Percentiles rank a stretch among this genome's conserved stretches.
phyloP scores from a whole-genome alignment of 2,888 invertebrate species.

The Ormyrus rosae region DNA sequence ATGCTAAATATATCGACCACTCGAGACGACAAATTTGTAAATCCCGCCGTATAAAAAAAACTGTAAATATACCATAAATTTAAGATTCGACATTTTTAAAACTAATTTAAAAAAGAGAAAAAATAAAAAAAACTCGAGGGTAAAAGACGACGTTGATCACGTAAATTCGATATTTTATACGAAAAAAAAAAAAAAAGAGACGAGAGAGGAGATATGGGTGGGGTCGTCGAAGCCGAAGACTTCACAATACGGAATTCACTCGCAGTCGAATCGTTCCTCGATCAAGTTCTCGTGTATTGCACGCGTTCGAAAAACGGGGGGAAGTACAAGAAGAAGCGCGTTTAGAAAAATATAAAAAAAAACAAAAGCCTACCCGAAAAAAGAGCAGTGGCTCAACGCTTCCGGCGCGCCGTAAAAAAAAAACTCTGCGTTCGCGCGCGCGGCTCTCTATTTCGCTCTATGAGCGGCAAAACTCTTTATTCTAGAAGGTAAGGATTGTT shows the following conservation, averaged over 20 bases:
- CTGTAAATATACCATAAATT: conserved; percentile 49
- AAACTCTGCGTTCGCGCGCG: too few relatives aligned
- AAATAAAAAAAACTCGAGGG: too few relatives aligned
- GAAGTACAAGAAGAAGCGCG: not conserved
- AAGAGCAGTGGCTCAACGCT: conserved; percentile 20
- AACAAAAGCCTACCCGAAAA: conserved; percentile 32
- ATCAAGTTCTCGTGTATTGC: conserved; percentile 35
- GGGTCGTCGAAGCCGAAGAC: conserved; percentile 9
- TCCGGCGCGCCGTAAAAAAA: conserved; percentile 1
- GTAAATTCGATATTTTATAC: conserved; percentile 56
- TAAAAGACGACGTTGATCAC: conserved; percentile 6
- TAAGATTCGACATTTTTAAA: conserved; percentile 46
- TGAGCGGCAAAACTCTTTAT: too few relatives aligned
- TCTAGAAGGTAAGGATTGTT: too few relatives aligned
- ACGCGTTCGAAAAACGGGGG: not conserved
- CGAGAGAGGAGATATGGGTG: not conserved
- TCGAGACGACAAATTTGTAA: conserved; percentile 45
- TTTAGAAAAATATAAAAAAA: conserved; percentile 17
- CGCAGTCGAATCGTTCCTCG: conserved; percentile 52
- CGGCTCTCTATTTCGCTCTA: too few relatives aligned
- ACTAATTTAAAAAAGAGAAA: too few relatives aligned
- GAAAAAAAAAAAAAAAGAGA: conserved; percentile 18
- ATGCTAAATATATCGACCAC: conserved; percentile 2
- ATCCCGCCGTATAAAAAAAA: not conserved
- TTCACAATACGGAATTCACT: conserved; percentile 21